These are phyloP conservation scores for Prosapia bicincta DNA, from an alignment of 2,888 invertebrate species.

Conservation along the genomic window DNA sequence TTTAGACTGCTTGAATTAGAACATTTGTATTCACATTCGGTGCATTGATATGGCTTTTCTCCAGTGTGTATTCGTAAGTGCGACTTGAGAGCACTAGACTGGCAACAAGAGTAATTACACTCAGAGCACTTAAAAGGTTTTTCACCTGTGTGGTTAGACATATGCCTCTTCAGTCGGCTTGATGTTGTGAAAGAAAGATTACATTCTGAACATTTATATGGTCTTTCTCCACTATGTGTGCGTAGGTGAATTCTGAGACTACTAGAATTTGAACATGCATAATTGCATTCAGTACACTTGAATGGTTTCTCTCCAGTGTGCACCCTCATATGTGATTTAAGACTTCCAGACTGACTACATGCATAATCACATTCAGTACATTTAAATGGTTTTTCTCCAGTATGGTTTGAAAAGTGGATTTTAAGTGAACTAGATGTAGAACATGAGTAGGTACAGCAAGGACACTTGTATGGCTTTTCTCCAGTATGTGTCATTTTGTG, in stretches of 20 bases:
- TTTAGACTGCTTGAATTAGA: not conserved
- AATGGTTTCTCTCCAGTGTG: not conserved
- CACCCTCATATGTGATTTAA: not conserved
- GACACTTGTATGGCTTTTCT: not conserved
- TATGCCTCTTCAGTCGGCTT: not conserved
- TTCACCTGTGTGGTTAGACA: slow-evolving; percentile 3
- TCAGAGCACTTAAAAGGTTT: too few relatives aligned
- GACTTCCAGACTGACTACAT: not conserved
- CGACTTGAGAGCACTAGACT: not conserved
- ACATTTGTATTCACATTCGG: slow-evolving; percentile 9
- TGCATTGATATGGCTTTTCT: not conserved
- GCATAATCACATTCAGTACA: not conserved
- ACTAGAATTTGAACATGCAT: not conserved
- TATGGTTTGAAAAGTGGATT: not conserved
- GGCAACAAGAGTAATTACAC: not conserved
- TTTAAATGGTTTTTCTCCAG: not conserved
- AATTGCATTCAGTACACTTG: not conserved
- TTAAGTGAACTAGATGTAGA: not conserved
- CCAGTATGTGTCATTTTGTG: not conserved
- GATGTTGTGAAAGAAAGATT: not conserved
- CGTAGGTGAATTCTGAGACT: not conserved
- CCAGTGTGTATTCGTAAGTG: not conserved
- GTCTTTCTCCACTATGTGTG: not conserved
- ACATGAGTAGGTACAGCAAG: not conserved
- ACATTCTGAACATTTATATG: not conserved